These are phyloP conservation scores for Galaxea fascicularis DNA, from an alignment of 92 coral and sea anemone species.

Conservation along the genomic window DNA sequence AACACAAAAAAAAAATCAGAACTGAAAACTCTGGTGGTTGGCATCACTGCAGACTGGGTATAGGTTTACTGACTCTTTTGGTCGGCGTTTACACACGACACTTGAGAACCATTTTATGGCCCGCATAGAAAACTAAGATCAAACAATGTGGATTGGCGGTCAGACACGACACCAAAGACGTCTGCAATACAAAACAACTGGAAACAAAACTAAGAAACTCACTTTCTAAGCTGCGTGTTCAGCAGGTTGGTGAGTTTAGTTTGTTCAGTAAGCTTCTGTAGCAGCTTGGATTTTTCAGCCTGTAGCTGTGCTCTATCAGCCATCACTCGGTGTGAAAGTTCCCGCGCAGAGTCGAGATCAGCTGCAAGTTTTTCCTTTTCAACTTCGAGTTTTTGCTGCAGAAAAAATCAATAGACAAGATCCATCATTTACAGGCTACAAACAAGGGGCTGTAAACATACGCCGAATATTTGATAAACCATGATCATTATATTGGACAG, in stretches of 20 bases:
- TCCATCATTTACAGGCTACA: background rate
- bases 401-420: background rate
- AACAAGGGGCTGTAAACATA: too few species aligned
- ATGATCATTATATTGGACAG: too few species aligned
- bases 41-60: too few species aligned
- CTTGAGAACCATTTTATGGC: too few species aligned
- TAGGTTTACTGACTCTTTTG: too few species aligned
- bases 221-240: constrained; percentile 86
- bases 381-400: constrained; percentile 79
- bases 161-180: background rate
- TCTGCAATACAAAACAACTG: background rate
- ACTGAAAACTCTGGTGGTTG: too few species aligned
- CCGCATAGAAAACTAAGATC: too few species aligned
- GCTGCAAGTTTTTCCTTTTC: constrained; percentile 86
- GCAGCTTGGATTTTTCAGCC: constrained; percentile 84
- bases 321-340: constrained; percentile 85
- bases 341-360: constrained; percentile 84
- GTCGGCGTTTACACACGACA: too few species aligned
- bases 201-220: constrained; percentile 19
- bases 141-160: too few species aligned
- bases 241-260: constrained; percentile 86
- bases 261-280: constrained; percentile 85
- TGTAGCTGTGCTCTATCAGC: constrained; percentile 81
- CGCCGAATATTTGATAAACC: too few species aligned
- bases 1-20: too few species aligned